Conservation (phyloP, 2,888 invertebrate species). For the Pheosia gnoma region DNA sequence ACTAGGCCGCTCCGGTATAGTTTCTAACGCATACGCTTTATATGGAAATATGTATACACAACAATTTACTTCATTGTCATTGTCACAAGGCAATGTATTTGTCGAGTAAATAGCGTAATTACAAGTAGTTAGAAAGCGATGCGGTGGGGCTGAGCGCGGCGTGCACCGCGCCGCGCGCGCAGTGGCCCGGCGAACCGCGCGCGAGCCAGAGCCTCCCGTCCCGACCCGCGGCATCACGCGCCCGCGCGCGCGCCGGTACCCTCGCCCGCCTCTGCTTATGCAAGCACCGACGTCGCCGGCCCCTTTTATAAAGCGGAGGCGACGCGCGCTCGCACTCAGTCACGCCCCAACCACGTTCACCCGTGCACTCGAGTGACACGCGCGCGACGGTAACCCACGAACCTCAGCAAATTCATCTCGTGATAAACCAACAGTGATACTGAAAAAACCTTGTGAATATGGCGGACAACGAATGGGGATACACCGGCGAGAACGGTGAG, state of each 20-base stretch:
- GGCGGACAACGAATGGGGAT: slow-evolving; percentile 84
- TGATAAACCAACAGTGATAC: slow-evolving; percentile 40
- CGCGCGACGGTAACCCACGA: slow-evolving; percentile 48
- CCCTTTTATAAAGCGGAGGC: slow-evolving; percentile 69
- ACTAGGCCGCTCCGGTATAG: not conserved
- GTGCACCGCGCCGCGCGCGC: slow-evolving; percentile 51
- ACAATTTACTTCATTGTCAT: slow-evolving; percentile 14
- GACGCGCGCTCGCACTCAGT: slow-evolving; percentile 74
- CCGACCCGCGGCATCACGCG: slow-evolving; percentile 26
- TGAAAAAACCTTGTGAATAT: slow-evolving; percentile 57
- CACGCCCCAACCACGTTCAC: slow-evolving; percentile 71
- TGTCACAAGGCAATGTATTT: slow-evolving; percentile 43
- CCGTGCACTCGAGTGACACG: slow-evolving; percentile 67
- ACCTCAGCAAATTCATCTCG: slow-evolving; percentile 32
- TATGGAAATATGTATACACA: not conserved
- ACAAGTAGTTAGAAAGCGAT: slow-evolving; percentile 61
- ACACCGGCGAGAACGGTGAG: slow-evolving; percentile 85
- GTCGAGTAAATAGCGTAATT: slow-evolving; percentile 64
- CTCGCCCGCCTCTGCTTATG: slow-evolving; percentile 52
- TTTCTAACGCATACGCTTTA: not conserved
- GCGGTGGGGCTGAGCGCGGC: slow-evolving; percentile 41
- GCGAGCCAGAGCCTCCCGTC: slow-evolving; percentile 48
- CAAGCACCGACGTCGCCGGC: slow-evolving; percentile 45
- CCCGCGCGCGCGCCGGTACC: slow-evolving; percentile 36
- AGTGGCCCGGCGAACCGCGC: slow-evolving; percentile 60